These are phyloP conservation scores for Epinotia ramella DNA, from an alignment of 2,888 invertebrate genomes.

Conservation along the genomic window DNA sequence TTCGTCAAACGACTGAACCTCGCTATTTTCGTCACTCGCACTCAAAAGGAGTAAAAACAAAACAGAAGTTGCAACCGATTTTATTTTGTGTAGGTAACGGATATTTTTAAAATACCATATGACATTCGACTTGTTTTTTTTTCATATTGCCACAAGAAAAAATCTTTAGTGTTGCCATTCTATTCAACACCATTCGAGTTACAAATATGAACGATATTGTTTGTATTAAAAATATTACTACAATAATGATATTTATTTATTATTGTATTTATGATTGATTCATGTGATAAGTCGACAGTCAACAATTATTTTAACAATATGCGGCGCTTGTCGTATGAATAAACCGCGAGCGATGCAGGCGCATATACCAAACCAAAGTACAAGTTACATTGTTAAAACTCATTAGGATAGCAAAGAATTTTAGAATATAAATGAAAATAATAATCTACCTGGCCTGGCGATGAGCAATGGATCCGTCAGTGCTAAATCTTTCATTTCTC, in stretches of 20 bases:
- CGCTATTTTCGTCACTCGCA: conserved; percentile 48
- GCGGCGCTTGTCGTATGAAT: no score
- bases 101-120: conserved; percentile 46
- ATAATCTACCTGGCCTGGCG: conserved; percentile 78
- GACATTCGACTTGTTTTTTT: conserved; percentile 31
- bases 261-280: no score
- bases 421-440: not conserved
- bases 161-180: not conserved
- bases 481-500: conserved; percentile 88
- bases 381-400: not conserved
- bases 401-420: not conserved
- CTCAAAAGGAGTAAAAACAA: conserved; percentile 48
- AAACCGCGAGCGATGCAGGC: no score
- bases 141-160: conserved; percentile 14
- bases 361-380: no score
- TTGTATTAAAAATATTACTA: not conserved
- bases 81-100: conserved; percentile 46
- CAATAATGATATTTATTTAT: no score
- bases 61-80: conserved; percentile 47
- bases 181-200: conserved; percentile 17
- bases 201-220: conserved; percentile 10
- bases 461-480: conserved; percentile 86
- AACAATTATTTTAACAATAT: no score
- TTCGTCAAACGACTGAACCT: conserved; percentile 36
- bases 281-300: no score